Evolutionary conservation across 1,140 invertebrate species (phyloP).

Genomic region (Lepidotrigona ventralis): DNA sequence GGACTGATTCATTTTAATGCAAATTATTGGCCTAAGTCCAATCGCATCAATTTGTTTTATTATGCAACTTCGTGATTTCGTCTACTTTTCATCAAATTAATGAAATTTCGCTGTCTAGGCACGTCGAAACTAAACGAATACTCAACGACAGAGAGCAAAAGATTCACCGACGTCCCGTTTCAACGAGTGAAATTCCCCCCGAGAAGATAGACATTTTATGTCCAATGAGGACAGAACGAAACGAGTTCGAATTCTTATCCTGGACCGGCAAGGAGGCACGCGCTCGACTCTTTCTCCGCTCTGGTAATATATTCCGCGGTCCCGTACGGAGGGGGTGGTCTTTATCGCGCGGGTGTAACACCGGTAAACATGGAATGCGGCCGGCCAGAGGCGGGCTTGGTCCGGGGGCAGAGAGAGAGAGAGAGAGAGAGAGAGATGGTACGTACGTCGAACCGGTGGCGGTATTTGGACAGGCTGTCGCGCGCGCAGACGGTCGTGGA

Average conservation of each 20-base stretch:
- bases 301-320: constrained; percentile 36
- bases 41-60: too few relatives aligned
- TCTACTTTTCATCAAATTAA: too few relatives aligned
- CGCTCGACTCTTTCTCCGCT: background rate
- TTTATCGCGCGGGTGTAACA: constrained; percentile 67
- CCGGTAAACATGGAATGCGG: constrained; percentile 70
- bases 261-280: background rate
- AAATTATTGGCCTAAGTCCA: too few relatives aligned
- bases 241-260: background rate
- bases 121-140: too few relatives aligned
- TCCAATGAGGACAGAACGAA: too few relatives aligned
- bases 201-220: too few relatives aligned
- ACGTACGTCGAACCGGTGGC: constrained; percentile 69
- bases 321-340: constrained; percentile 45
- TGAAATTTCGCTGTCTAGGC: too few relatives aligned
- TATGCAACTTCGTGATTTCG: too few relatives aligned
- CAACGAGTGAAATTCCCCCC: too few relatives aligned
- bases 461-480: constrained; percentile 77
- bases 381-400: constrained; percentile 63
- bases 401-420: background rate
- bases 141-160: too few relatives aligned
- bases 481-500: constrained; percentile 68
- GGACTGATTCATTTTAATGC: too few relatives aligned
- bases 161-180: too few relatives aligned
- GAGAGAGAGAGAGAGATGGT: background rate